Base-by-base conservation (phyloP, 2,797 vertebrate genomes). In the Chaetodon trifasciatus region DNA sequence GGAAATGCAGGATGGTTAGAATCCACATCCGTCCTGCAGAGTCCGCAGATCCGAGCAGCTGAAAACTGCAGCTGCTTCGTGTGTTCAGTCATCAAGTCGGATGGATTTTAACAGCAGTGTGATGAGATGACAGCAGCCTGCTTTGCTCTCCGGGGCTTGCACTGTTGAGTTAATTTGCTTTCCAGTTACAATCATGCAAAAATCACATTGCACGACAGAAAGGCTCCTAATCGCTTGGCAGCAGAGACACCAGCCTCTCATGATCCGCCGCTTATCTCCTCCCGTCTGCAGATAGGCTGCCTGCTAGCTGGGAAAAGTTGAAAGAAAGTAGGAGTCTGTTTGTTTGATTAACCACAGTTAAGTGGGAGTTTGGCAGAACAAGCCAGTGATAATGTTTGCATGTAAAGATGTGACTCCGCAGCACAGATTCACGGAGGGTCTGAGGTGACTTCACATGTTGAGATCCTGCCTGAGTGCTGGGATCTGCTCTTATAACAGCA, bases 231-330 rank as follows among this genome's bases (percentile, higher is more conserved):
- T 67, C 61, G 35, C 49, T 13, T 52, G 32, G 47, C 28, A 74
- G 13, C 74, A 56, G 50, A 68, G 72, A 68, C 44, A 56, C 5
- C 57, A 23, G 28, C 81, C 58, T 21, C 24, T 66, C 65, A 35
- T n/a, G 15, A n/a, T 16, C 28, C 49, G 7, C 8, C 3, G 15
- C 58, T 69, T 49, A 70, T 58, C 65, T 42, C 40, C 40, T 24
- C 23, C 68, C 69, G 73, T 52, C 76, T 69, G 77, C 46, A 73
- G 65, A 50, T 12, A 6, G 24, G 17, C 52, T 6, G 0, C 32
- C 15, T 55, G 23, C 40, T 0, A 63, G 56, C 42, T 16, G 32
- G 42, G 47, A 15, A 6, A 70, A 81, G 63, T 74, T 23, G 17
- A 39, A 58, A n/a, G 49, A 19, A 50, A 63, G 24, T n/a, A 2